A percentile compares a stretch with the other conserved stretches of the same genome.
Evolutionary conservation across 2,113 vertebrate genomes (phyloP).

Genomic region (Crypturellus undulatus): DNA sequence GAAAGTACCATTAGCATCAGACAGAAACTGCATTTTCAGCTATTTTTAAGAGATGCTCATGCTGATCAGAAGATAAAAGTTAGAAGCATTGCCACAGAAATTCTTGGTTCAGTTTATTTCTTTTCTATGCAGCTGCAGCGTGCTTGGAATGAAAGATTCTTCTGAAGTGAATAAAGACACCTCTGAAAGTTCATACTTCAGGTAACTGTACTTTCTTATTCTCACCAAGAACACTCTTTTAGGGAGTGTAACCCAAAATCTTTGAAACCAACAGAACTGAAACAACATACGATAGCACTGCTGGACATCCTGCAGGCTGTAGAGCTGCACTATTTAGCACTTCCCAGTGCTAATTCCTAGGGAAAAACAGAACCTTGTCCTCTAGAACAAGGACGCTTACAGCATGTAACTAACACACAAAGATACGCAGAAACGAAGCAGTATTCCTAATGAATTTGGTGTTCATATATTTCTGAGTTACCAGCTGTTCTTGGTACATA

Average conservation of each 20-base stretch:
- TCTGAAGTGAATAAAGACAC: not conserved
- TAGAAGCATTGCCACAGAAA: not conserved
- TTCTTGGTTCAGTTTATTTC: not conserved
- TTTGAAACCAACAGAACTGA: not conserved
- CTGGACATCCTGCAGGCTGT: not conserved
- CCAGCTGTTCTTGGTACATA: not conserved
- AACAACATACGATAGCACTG: not conserved
- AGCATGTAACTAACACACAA: not conserved
- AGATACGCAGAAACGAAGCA: not conserved
- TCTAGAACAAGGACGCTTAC: not conserved
- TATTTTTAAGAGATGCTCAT: not conserved
- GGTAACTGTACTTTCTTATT: not conserved
- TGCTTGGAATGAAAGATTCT: not conserved
- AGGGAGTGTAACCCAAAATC: not conserved
- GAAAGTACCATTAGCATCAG: not conserved
- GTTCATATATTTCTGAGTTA: not conserved
- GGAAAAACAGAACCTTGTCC: not conserved
- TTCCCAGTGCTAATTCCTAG: not conserved
- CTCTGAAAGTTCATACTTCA: not conserved
- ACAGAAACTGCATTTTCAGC: not conserved
- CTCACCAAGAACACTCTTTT: not conserved
- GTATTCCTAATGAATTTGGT: not conserved
- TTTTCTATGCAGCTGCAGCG: not conserved
- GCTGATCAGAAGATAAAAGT: not conserved
- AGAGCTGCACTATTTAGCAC: not conserved